Conservation (phyloP, 1,140 invertebrate species). For the Zaprionus tsacasi region DNA sequence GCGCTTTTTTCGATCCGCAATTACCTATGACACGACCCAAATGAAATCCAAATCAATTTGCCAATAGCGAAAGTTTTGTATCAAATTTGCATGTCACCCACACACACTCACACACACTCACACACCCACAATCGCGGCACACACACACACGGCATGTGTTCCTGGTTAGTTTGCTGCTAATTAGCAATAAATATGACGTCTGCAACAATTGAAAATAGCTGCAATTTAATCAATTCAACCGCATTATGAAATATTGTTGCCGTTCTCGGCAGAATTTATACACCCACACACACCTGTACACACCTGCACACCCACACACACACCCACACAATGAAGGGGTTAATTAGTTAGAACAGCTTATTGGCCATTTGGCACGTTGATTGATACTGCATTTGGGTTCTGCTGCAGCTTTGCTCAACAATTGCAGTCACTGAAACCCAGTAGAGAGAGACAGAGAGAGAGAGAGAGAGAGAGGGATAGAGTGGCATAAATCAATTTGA, state of each 20-base stretch:
- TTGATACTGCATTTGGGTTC: not conserved
- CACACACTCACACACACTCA: not conserved
- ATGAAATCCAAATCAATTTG: conserved; percentile 77
- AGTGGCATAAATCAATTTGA: conserved; percentile 75
- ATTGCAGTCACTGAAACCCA: not conserved
- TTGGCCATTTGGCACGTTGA: conserved; percentile 21
- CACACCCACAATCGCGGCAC: not conserved
- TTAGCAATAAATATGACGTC: conserved; percentile 74
- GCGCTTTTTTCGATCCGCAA: conserved; percentile 24
- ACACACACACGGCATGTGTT: conserved; percentile 14
- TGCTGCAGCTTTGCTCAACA: not conserved
- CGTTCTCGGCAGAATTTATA: conserved; percentile 23
- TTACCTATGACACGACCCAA: conserved; percentile 43
- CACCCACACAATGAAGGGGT: conserved; percentile 31
- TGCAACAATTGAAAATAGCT: conserved; percentile 43
- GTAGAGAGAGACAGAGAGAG: not conserved
- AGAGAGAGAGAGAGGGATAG: not conserved
- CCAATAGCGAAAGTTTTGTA: conserved; percentile 63
- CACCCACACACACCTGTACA: not conserved
- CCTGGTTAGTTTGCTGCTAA: conserved; percentile 50
- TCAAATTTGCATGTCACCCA: conserved; percentile 70
- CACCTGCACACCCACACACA: conserved; percentile 18
- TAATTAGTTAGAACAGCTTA: conserved; percentile 41
- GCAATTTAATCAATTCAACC: conserved; percentile 60
- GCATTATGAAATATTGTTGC: conserved; percentile 49